A percentile compares a stretch with the other conserved stretches of the same genome.
Conservation (phyloP, 2,888 invertebrate species). For the Entomobrya multifasciata region DNA sequence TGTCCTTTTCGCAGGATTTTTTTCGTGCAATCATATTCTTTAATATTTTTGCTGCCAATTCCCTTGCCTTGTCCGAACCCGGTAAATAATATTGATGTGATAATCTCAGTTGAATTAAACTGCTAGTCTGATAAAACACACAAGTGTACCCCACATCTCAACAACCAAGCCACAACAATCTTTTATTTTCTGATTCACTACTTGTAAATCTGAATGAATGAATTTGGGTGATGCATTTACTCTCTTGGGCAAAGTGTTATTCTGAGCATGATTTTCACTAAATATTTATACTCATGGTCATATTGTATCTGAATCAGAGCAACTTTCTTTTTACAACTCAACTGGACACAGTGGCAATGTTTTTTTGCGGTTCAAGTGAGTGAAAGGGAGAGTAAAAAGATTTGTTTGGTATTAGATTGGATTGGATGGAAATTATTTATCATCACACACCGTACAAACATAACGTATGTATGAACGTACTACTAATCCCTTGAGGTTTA, state of each 20-base stretch:
- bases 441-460: conserved; percentile 48
- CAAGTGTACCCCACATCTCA: conserved; percentile 47
- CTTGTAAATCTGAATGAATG: conserved; percentile 24
- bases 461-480: conserved; percentile 48
- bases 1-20: too few relatives aligned
- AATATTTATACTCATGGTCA: conserved; percentile 65
- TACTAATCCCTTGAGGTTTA: conserved; percentile 65
- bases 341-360: conserved; percentile 21
- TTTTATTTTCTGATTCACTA: neutral
- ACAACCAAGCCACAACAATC: neutral
- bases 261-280: conserved; percentile 70
- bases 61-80: neutral
- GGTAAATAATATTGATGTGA: conserved; percentile 26
- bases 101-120: conserved; percentile 28
- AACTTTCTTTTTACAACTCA: neutral
- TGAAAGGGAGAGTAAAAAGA: conserved; percentile 54
- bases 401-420: conserved; percentile 67
- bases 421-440: conserved; percentile 74
- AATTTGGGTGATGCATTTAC: conserved; percentile 5
- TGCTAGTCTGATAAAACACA: conserved; percentile 23
- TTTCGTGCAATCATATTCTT: too few relatives aligned
- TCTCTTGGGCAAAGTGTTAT: conserved; percentile 10
- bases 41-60: too few relatives aligned
- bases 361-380: neutral
- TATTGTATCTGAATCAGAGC: conserved; percentile 45